These are phyloP conservation scores for Chloropsis cyanopogon DNA, from an alignment of 2,113 vertebrate genomes.

Conservation along the genomic window DNA sequence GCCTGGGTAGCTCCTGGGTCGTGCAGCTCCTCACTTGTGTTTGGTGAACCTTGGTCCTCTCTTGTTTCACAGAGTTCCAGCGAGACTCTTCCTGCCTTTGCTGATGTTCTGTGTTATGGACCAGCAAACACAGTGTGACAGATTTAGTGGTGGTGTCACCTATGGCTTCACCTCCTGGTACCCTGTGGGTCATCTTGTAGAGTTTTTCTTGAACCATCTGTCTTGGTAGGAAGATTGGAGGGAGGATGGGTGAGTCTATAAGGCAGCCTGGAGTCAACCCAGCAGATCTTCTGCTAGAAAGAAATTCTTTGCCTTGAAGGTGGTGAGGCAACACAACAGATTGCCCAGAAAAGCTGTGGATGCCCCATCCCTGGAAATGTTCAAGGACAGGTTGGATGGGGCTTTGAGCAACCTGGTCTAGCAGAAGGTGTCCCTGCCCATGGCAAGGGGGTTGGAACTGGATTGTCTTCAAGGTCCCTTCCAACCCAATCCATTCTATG, in stretches of 20 bases:
- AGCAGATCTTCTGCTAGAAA: neutral
- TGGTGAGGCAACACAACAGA: neutral
- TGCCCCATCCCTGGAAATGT: neutral
- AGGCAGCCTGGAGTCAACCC: neutral
- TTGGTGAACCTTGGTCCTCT: neutral
- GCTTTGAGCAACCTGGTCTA: neutral
- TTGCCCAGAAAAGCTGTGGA: neutral
- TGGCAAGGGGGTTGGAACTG: neutral
- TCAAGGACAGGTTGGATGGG: neutral
- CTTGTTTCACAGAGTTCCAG: neutral
- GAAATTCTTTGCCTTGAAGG: neutral
- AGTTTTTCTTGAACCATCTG: neutral
- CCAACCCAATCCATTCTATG: neutral
- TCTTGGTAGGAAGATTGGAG: neutral
- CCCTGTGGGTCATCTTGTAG: neutral
- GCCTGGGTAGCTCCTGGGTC: neutral
- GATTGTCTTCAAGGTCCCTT: neutral
- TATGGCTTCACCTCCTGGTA: neutral
- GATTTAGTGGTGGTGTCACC: neutral
- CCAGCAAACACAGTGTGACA: neutral
- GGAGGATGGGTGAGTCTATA: neutral
- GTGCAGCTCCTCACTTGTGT: neutral
- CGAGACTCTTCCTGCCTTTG: neutral
- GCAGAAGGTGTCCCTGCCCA: neutral
- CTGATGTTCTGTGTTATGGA: accelerated